Evolutionary conservation across 2,888 invertebrate genomes (phyloP).

Genomic region (Agonopterix heracliana): DNA sequence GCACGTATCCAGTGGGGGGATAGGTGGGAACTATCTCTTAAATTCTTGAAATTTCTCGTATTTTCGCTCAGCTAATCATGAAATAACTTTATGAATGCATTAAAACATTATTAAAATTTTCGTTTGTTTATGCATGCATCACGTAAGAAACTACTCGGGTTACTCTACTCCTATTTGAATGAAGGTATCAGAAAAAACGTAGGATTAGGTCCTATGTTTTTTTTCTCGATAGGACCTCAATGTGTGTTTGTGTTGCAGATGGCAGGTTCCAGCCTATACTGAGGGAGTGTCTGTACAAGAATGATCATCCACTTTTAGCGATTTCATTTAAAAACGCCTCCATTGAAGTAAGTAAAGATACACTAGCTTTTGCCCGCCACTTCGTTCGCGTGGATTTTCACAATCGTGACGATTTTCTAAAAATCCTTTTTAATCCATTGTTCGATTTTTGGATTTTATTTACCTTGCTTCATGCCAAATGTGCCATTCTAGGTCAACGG

Average conservation of each 20-base stretch:
- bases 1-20: too few relatives aligned
- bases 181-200: background rate
- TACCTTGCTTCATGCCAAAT: background rate
- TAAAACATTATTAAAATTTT: too few relatives aligned
- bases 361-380: background rate
- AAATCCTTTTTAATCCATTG: background rate
- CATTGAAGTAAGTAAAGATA: constrained; percentile 76
- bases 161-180: background rate
- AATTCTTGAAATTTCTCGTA: too few relatives aligned
- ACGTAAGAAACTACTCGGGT: background rate
- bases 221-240: too few relatives aligned
- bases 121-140: background rate
- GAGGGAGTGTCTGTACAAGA: constrained; percentile 82
- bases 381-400: background rate
- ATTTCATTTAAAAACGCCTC: constrained; percentile 85
- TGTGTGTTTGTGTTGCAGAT: constrained; percentile 71
- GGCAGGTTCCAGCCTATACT: constrained; percentile 86
- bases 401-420: background rate
- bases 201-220: too few relatives aligned
- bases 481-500: background rate
- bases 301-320: constrained; percentile 81
- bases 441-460: background rate
- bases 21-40: too few relatives aligned
- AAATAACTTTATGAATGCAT: too few relatives aligned
- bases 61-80: too few relatives aligned